Conservation (phyloP, 2,797 vertebrate genomes). For the Falco biarmicus region DNA sequence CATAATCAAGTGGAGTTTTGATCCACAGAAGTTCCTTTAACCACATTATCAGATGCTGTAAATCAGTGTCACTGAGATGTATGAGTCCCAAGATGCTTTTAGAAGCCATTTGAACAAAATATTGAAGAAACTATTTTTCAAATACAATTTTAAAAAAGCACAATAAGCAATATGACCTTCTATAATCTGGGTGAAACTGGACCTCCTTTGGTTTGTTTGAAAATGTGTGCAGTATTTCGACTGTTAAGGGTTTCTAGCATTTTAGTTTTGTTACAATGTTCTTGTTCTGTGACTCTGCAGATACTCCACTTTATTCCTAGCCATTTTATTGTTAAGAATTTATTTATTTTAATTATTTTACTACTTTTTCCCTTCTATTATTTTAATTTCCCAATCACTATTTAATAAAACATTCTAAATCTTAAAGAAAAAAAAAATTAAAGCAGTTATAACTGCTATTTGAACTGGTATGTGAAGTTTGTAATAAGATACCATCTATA, state of each 20-base stretch:
- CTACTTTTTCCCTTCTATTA: background rate
- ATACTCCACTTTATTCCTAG: background rate
- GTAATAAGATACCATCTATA: background rate
- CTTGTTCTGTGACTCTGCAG: background rate
- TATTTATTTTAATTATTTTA: background rate
- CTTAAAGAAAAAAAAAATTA: background rate
- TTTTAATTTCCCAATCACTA: background rate
- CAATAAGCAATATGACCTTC: background rate
- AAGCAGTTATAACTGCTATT: background rate
- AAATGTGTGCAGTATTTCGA: background rate
- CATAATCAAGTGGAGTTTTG: background rate
- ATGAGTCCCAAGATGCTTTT: background rate
- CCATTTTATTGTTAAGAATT: background rate
- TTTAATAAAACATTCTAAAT: background rate
- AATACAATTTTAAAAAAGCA: background rate
- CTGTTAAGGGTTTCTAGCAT: background rate
- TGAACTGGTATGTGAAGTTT: constrained; percentile 14
- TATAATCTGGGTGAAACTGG: background rate
- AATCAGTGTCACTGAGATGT: background rate
- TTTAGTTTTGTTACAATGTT: background rate
- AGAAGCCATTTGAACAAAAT: background rate
- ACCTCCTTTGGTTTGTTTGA: background rate
- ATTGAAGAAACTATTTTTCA: background rate
- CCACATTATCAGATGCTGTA: background rate
- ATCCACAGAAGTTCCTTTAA: background rate